These are phyloP conservation scores for Mus minutoides DNA, from an alignment of 2,797 vertebrate species.

Conservation along the genomic window DNA sequence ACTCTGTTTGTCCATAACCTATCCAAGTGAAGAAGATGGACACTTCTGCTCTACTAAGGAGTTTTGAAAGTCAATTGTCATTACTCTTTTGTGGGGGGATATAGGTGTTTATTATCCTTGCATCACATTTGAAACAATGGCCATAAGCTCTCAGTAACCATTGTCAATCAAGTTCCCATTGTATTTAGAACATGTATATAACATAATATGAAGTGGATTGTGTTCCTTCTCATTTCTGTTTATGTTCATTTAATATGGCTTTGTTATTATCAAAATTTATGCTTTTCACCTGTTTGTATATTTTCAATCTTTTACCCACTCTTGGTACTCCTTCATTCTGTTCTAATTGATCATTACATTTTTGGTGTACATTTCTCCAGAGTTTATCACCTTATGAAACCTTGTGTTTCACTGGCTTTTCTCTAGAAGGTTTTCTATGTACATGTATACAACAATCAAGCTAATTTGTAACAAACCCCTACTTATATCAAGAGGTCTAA, in stretches of 20 bases:
- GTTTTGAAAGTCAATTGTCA: not conserved
- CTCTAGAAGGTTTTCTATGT: not conserved
- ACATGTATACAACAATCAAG: not conserved
- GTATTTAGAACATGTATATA: not conserved
- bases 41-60: not conserved
- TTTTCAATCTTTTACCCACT: not conserved
- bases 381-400: not conserved
- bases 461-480: not conserved
- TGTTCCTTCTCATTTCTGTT: not conserved
- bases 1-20: not conserved
- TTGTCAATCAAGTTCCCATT: not conserved
- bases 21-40: not conserved
- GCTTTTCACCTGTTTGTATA: not conserved
- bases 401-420: not conserved
- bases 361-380: not conserved
- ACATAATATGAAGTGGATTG: not conserved
- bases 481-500: not conserved
- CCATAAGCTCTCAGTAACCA: not conserved
- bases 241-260: conserved; percentile 8
- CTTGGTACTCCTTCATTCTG: not conserved
- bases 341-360: not conserved
- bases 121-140: not conserved
- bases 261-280: not conserved
- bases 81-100: not conserved
- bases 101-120: not conserved